Conservation (phyloP, 2,113 vertebrate species). For the Neotragus moschatus region DNA sequence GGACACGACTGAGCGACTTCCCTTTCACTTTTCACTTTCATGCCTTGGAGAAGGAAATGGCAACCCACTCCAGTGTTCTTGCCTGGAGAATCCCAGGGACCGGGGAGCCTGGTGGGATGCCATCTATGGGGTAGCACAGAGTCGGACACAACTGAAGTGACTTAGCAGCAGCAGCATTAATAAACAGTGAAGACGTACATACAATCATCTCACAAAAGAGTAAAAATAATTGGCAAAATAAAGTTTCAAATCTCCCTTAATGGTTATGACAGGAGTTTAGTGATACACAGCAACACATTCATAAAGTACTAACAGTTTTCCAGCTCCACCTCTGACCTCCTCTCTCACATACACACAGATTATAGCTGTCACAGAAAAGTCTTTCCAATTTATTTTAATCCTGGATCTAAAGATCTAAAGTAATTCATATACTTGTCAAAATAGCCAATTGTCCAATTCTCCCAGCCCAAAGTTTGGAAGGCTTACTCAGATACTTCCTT, state of each 20-base stretch:
- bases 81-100: too few relatives aligned
- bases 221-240: background rate
- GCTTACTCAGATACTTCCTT: background rate
- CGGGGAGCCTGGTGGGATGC: too few relatives aligned
- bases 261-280: background rate
- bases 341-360: background rate
- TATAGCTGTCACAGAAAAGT: background rate
- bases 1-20: too few relatives aligned
- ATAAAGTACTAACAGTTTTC: background rate
- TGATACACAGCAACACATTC: background rate
- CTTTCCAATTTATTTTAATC: background rate
- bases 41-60: too few relatives aligned
- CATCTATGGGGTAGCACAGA: too few relatives aligned
- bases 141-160: too few relatives aligned
- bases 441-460: background rate
- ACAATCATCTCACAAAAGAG: background rate
- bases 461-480: background rate
- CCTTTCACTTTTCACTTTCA: too few relatives aligned
- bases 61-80: too few relatives aligned
- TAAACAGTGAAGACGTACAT: background rate
- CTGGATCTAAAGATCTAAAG: background rate
- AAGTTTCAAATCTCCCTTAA: background rate
- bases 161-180: background rate
- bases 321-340: background rate
- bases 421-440: constrained; percentile 2